Percentiles rank a stretch among this genome's conserved stretches.
phyloP scores from a whole-genome alignment of 2,797 vertebrate genomes.

The Catamblyrhynchus diadema region DNA sequence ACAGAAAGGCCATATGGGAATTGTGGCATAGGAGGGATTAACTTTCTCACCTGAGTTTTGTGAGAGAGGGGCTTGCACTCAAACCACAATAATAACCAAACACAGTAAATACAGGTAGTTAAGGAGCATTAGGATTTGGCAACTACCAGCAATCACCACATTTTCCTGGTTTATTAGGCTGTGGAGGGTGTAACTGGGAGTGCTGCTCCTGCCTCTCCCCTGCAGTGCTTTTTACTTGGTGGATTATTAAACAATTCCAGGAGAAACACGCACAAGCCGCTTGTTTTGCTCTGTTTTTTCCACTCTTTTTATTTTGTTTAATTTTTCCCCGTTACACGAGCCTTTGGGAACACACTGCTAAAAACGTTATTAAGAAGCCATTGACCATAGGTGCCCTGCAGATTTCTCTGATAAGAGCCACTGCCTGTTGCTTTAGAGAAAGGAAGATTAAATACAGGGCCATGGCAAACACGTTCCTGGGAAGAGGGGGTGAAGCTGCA shows the following conservation, averaged over 20 bases:
- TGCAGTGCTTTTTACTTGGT: not conserved
- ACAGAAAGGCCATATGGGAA: not conserved
- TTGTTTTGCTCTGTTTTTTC: not conserved
- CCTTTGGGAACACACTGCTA: not conserved
- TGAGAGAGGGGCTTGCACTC: not conserved
- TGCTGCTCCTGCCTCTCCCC: not conserved
- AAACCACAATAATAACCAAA: not conserved
- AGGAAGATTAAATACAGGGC: not conserved
- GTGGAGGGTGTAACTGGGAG: not conserved
- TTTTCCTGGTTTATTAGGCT: not conserved
- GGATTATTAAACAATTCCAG: conserved; percentile 10
- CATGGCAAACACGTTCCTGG: not conserved
- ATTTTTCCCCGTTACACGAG: not conserved
- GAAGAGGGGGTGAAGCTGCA: not conserved
- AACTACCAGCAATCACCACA: not conserved
- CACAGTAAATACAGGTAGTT: not conserved
- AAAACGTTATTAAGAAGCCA: not conserved
- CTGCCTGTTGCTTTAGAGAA: not conserved
- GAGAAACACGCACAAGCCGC: not conserved
- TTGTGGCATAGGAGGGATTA: accelerated
- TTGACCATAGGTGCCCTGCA: not conserved
- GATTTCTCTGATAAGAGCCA: not conserved
- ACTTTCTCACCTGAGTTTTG: not conserved
- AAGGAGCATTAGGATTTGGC: not conserved
- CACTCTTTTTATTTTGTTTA: not conserved